Base-by-base conservation (phyloP, 2,888 invertebrate genomes). In the Sicus ferrugineus region DNA sequence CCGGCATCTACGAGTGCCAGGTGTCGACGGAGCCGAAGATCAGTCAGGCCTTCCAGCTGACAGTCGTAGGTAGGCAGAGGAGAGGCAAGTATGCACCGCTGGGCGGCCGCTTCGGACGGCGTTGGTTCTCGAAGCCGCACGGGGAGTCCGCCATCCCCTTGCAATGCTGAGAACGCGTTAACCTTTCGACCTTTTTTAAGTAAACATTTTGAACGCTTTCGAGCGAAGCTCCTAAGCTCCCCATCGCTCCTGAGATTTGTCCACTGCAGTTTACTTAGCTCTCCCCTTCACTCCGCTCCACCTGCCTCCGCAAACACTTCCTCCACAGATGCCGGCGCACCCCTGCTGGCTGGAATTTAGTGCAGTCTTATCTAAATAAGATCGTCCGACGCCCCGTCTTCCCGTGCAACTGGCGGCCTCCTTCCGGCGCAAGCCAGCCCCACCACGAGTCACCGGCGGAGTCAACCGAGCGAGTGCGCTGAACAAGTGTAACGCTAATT, bases 11-110 rank as follows among this genome's bases (percentile, higher is more conserved):
- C 83, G 92, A 92, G 83, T 92, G 92, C 81, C 92, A 92, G 86
- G 91, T 92, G 75, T 91, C 91, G 80, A 92, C 92, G 14, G 92
- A 92, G 83, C 92, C 92, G 67, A 92, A 92, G 86, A 92, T 92
- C 79, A 91, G 91, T 81, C 89, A 89, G 83, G 90, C 90, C 76
- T 92, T 90, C 56, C 73, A 73, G 67, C 68, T 75, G 65, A 76
- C 71, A 70, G 74, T 92, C 77, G 91, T 92, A 73, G 91, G 92
- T 92, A 84, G 88, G 91, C 89, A 68, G 90, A 88, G 77, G 91
- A 16, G n/a, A n/a, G n/a, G 23, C 26, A 23, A 26, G 1, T 7
- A 26, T 3, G 14, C 9, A 5, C 34, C n/a, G 6, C 23, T 26
- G 21, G 31, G 56, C 3, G 31, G 19, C 11, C 21, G 6, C 61